Evolutionary conservation across 2,797 vertebrate genomes (phyloP), one percentile per base, ranked within the genome.

Genomic region (Anguilla obscura): DNA sequence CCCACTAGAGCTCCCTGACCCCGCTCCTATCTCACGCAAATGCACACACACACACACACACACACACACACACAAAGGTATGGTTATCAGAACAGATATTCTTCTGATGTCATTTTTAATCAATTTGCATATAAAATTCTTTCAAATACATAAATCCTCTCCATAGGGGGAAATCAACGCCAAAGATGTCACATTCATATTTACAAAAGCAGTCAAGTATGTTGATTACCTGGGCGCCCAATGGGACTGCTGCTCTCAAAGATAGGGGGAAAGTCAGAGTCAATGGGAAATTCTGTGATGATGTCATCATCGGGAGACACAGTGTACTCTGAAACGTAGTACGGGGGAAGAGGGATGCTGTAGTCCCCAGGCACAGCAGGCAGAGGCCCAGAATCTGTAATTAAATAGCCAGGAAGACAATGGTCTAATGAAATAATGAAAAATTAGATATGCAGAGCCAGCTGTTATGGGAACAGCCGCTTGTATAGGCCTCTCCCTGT

Each of bases 251-350:
- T 86, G 1, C 84, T 89, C 84, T 94, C 94, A 89, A 88, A 86
- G n/a, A 90, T 60, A 14, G 91, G 85, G 89, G 91, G 93, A 27
- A 92, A 93, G 76, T 91, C 93, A 0, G 66, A 48, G 74, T 93
- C 90, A 10, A 60, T 2, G 18, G 87, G 85, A n/a, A 86, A 74
- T 86, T 91, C 89, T 30, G 80, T 88, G 79, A 87, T 86, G 82
- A 85, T 1, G 3, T 91, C 86, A 69, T 87, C 87, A 60, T 88
- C 86, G 85, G 86, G 63, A 88, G 84, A 85, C 84, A 27, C 88
- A 3, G 88, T 36, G 86, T 90, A 82, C 89, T 92, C 90, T 89
- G 91, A 89, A 71, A 89, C 58, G 24, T 87, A 60, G 80, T 88
- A 85, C n/a, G 89, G 91, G 88, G 85, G 76, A 74, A 91, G 87